A percentile compares a stretch with the other conserved stretches of the same genome.
Evolutionary conservation across 2,888 invertebrate species (phyloP).

Genomic region (Mesochorus sp.): DNA sequence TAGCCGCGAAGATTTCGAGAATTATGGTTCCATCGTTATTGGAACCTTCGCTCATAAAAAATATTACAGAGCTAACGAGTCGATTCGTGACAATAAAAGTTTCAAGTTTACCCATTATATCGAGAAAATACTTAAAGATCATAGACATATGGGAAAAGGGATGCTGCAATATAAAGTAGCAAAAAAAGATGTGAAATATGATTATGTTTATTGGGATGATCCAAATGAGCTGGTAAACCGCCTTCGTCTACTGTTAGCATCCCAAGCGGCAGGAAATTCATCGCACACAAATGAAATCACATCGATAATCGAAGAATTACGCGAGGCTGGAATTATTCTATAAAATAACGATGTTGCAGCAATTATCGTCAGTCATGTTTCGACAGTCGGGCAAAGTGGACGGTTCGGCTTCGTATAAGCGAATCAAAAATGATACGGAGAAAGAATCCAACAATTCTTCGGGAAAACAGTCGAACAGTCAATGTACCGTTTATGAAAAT

Average conservation of each 20-base stretch:
- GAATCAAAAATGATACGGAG: too few species aligned
- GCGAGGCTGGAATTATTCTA: slow-evolving; percentile 12
- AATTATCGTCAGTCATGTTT: too few species aligned
- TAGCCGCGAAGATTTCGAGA: slow-evolving; percentile 24
- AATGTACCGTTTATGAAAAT: too few species aligned
- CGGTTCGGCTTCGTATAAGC: neutral
- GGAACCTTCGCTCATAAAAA: slow-evolving; percentile 44
- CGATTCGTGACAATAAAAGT: slow-evolving; percentile 6
- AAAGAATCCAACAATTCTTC: too few species aligned
- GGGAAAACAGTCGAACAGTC: too few species aligned
- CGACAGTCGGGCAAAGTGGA: neutral
- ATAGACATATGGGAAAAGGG: slow-evolving; percentile 8
- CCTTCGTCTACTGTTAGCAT: slow-evolving; percentile 40
- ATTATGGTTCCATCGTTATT: slow-evolving; percentile 43
- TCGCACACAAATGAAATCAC: slow-evolving; percentile 60
- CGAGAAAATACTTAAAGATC: too few species aligned
- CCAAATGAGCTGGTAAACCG: slow-evolving; percentile 54
- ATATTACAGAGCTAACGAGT: slow-evolving; percentile 29
- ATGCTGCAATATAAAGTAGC: slow-evolving; percentile 43
- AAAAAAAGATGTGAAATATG: slow-evolving; percentile 30
- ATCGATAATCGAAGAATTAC: slow-evolving; percentile 57
- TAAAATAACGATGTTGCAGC: too few species aligned
- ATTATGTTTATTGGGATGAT: slow-evolving; percentile 52
- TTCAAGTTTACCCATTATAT: too few species aligned
- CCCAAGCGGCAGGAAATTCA: slow-evolving; percentile 34